Evolutionary conservation across 2,797 vertebrate species (phyloP).

Genomic region (Eospalax fontanierii): DNA sequence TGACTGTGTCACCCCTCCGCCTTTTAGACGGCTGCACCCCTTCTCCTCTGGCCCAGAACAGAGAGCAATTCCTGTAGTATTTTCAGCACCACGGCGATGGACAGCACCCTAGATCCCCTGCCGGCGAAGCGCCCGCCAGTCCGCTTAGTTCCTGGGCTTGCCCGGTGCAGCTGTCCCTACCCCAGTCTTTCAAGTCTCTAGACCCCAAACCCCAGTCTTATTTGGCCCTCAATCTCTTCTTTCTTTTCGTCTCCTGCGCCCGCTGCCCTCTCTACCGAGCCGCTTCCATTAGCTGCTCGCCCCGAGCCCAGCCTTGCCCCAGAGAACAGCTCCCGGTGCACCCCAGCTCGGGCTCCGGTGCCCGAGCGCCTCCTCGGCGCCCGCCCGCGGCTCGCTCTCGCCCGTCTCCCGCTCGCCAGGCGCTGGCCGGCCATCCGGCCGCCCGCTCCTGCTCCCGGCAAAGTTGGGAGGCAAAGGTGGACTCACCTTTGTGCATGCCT

Average conservation of each 20-base stretch:
- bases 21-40: constrained; percentile 80
- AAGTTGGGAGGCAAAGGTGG: constrained; percentile 89
- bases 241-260: constrained; percentile 59
- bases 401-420: constrained; percentile 67
- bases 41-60: constrained; percentile 68
- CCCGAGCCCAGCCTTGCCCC: constrained; percentile 79
- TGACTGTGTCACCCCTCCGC: constrained; percentile 70
- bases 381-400: constrained; percentile 76
- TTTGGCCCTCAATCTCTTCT: constrained; percentile 24
- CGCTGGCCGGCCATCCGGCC: constrained; percentile 72
- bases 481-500: constrained; percentile 99
- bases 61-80: constrained; percentile 61
- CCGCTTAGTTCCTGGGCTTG: constrained; percentile 65
- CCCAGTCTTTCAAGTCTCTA: constrained; percentile 73
- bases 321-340: constrained; percentile 76
- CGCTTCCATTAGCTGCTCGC: constrained; percentile 59
- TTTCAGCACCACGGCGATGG: constrained; percentile 86
- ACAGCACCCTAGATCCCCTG: constrained; percentile 86
- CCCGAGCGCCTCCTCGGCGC: constrained; percentile 82
- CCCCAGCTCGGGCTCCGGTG: constrained; percentile 83
- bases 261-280: constrained; percentile 33
- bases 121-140: constrained; percentile 69
- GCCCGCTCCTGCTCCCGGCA: constrained; percentile 85
- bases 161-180: constrained; percentile 60
- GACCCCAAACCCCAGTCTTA: constrained; percentile 36